These are phyloP conservation scores for Holcopasites calliopsidis DNA, from an alignment of 1,140 invertebrate species.

Conservation along the genomic window DNA sequence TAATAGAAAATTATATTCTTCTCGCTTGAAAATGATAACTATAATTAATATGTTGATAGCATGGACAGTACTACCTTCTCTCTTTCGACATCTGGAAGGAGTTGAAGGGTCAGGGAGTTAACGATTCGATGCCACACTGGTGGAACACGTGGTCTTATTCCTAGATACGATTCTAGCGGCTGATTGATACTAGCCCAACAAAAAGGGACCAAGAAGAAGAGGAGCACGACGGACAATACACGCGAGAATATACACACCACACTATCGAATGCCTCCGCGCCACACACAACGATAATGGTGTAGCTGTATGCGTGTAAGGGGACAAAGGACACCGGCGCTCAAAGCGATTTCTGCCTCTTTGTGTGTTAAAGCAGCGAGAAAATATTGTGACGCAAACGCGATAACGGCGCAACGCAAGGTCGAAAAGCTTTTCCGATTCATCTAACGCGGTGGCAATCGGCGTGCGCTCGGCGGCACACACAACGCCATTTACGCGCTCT, in stretches of 20 bases:
- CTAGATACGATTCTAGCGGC: too few relatives aligned
- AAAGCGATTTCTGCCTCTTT: constrained; percentile 47
- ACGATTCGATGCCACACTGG: too few relatives aligned
- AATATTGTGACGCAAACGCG: constrained; percentile 60
- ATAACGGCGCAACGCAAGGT: constrained; percentile 57
- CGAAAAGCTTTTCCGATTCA: constrained; percentile 56
- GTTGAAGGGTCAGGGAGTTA: too few relatives aligned
- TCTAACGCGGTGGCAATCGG: constrained; percentile 35
- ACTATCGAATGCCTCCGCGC: background rate
- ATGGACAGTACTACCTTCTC: too few relatives aligned
- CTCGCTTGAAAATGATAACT: too few relatives aligned
- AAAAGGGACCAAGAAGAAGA: background rate
- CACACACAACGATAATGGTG: constrained; percentile 26
- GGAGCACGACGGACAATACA: background rate
- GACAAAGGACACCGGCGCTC: constrained; percentile 53
- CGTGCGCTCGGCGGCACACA: too few relatives aligned
- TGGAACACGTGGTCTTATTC: too few relatives aligned
- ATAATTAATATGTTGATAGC: too few relatives aligned
- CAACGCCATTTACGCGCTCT: too few relatives aligned
- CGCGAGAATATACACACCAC: background rate
- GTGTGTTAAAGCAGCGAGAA: constrained; percentile 47
- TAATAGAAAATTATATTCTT: too few relatives aligned
- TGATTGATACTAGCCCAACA: too few relatives aligned
- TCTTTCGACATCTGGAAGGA: too few relatives aligned
- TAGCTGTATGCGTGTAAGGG: constrained; percentile 39